phyloP scores from a whole-genome alignment of 1,140 invertebrate genomes.

The Battus philenor region DNA sequence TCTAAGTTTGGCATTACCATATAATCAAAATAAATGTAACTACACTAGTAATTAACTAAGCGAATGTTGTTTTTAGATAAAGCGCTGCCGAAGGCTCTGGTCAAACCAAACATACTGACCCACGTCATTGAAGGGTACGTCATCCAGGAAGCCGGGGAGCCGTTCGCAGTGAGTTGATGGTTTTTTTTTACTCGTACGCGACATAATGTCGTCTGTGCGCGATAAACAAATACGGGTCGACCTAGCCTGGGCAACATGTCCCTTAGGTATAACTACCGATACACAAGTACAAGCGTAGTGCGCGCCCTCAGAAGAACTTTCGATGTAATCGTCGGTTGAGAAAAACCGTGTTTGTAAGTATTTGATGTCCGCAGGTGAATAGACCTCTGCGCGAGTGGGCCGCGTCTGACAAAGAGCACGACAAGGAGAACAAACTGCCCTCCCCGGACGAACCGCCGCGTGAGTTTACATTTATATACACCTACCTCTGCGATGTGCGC shows the following conservation, averaged over 20 bases:
- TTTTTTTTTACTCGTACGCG: background rate
- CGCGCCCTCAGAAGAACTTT: no score
- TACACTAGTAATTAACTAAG: no score
- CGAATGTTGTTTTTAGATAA: slow-evolving; percentile 77
- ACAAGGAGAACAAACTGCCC: slow-evolving; percentile 71
- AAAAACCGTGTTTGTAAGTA: no score
- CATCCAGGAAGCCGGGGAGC: slow-evolving; percentile 94
- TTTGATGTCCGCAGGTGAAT: no score
- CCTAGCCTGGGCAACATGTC: background rate
- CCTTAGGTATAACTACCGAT: no score
- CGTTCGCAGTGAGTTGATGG: slow-evolving; percentile 86
- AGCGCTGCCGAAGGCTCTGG: slow-evolving; percentile 92
- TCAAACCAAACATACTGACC: slow-evolving; percentile 96
- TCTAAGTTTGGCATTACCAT: no score
- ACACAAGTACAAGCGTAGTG: no score
- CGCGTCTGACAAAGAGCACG: slow-evolving; percentile 67
- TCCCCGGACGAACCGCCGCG: slow-evolving; percentile 84
- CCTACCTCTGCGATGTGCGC: no score
- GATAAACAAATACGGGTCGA: background rate
- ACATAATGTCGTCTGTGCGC: background rate
- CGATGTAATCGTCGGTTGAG: no score
- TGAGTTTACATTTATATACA: slow-evolving; percentile 48
- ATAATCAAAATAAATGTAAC: no score
- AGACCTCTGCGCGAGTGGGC: slow-evolving; percentile 60
- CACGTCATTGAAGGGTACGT: slow-evolving; percentile 98